These are phyloP conservation scores for Strigamia transsilvanica DNA, from an alignment of 2,888 invertebrate species.

Conservation along the genomic window DNA sequence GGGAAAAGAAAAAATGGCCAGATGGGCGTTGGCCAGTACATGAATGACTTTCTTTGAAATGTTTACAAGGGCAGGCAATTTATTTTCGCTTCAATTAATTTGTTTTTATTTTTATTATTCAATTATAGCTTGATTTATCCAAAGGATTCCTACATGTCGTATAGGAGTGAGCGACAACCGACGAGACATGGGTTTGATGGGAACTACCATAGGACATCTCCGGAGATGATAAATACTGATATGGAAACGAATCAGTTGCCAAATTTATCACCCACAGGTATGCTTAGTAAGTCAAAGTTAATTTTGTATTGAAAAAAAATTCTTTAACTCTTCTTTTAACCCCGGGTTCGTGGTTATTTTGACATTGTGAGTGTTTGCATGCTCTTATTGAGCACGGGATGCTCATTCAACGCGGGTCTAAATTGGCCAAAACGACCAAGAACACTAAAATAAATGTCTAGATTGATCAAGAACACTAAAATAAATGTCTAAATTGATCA, in stretches of 20 bases:
- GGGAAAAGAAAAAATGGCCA: background rate
- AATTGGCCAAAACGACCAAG: too few relatives aligned
- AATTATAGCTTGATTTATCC: slow-evolving; percentile 70
- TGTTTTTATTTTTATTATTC: background rate
- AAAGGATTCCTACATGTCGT: slow-evolving; percentile 79
- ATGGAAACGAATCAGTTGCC: slow-evolving; percentile 6
- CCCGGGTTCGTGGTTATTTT: too few relatives aligned
- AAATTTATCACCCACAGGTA: slow-evolving; percentile 31
- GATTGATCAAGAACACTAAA: too few relatives aligned
- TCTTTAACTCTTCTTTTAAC: too few relatives aligned
- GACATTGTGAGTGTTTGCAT: too few relatives aligned
- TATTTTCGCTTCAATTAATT: background rate
- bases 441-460: too few relatives aligned
- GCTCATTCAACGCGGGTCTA: too few relatives aligned
- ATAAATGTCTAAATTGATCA: too few relatives aligned
- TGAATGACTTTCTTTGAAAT: slow-evolving; percentile 25
- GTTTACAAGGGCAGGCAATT: slow-evolving; percentile 26
- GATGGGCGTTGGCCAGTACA: slow-evolving; percentile 1
- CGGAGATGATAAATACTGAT: slow-evolving; percentile 60
- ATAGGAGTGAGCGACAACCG: slow-evolving; percentile 70
- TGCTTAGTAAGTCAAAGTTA: background rate
- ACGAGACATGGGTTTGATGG: slow-evolving; percentile 71
- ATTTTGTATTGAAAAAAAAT: background rate
- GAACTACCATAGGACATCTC: slow-evolving; percentile 78
- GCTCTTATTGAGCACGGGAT: too few relatives aligned